These are phyloP conservation scores for Drosophila subobscura DNA, from an alignment of 1,140 invertebrate genomes.

Conservation along the genomic window DNA sequence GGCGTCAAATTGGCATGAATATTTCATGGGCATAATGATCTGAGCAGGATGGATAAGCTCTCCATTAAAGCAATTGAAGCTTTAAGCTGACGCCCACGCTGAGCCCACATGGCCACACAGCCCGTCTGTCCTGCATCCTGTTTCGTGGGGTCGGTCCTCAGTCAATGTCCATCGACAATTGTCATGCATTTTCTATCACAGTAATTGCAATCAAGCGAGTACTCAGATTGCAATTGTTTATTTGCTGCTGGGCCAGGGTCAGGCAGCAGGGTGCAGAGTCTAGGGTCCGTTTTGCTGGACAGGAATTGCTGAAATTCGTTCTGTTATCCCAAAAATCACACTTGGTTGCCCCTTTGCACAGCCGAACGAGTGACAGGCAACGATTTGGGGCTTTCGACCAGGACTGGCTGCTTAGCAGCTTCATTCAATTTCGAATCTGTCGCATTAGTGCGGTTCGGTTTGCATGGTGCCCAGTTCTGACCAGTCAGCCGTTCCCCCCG, in stretches of 20 bases:
- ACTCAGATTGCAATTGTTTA: slow-evolving; percentile 47
- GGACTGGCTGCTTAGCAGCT: too few relatives aligned
- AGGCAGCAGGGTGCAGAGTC: neutral
- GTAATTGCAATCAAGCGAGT: slow-evolving; percentile 55
- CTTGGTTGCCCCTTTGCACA: neutral
- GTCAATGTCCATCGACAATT: slow-evolving; percentile 23
- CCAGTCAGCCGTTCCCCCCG: too few relatives aligned
- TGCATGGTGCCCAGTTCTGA: too few relatives aligned
- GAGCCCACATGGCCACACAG: neutral
- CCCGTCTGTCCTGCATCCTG: neutral
- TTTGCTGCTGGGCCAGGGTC: slow-evolving; percentile 9
- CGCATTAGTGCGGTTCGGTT: slow-evolving; percentile 37
- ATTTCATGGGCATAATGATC: slow-evolving; percentile 46
- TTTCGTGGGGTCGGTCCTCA: neutral
- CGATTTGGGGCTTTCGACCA: too few relatives aligned
- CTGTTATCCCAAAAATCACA: slow-evolving; percentile 41
- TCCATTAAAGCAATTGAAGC: neutral
- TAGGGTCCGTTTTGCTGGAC: neutral
- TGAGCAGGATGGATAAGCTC: neutral
- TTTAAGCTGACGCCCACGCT: slow-evolving; percentile 5
- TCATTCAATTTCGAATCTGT: slow-evolving; percentile 2
- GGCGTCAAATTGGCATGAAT: slow-evolving; percentile 41
- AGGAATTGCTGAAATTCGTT: slow-evolving; percentile 36
- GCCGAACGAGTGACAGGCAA: neutral
- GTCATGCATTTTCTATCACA: slow-evolving; percentile 48